A percentile compares a stretch with the other conserved stretches of the same genome.
Evolutionary conservation across 2,797 vertebrate genomes (phyloP).

Genomic region (Apogon hyalosoma): DNA sequence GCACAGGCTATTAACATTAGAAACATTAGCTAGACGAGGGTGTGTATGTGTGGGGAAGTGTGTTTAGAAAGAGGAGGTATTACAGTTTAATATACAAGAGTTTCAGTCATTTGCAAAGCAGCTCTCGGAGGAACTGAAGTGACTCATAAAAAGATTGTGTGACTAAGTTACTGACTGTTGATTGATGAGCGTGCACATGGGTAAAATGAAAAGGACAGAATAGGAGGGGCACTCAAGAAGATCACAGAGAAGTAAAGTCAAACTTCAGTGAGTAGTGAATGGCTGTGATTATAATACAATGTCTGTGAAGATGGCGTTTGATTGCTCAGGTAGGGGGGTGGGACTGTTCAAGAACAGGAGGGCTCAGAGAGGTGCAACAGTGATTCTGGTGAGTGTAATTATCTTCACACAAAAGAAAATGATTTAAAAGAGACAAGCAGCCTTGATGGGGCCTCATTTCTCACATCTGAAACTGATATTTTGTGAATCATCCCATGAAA

Average conservation of each 20-base stretch:
- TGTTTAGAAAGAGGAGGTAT: slow-evolving; percentile 61
- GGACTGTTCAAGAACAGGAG: slow-evolving; percentile 46
- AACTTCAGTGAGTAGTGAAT: slow-evolving; percentile 74
- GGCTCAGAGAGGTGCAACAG: slow-evolving; percentile 69
- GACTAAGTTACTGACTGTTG: slow-evolving; percentile 64
- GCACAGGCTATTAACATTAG: slow-evolving; percentile 96
- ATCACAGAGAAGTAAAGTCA: slow-evolving; percentile 38
- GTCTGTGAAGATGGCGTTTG: slow-evolving; percentile 87
- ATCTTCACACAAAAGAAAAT: slow-evolving; percentile 79
- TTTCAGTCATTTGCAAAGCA: slow-evolving; percentile 72
- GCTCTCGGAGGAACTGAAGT: slow-evolving; percentile 71
- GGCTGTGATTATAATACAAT: slow-evolving; percentile 95
- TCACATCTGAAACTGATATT: slow-evolving; percentile 30
- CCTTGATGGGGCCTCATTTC: slow-evolving; percentile 29
- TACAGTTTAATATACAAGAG: slow-evolving; percentile 54
- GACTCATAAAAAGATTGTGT: slow-evolving; percentile 66
- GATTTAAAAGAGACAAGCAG: slow-evolving; percentile 72
- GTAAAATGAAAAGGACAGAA: slow-evolving; percentile 47
- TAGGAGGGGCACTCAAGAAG: slow-evolving; percentile 46
- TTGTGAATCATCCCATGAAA: slow-evolving; percentile 11
- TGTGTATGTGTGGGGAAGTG: slow-evolving; percentile 13
- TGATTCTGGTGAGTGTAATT: slow-evolving; percentile 70
- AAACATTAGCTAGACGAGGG: slow-evolving; percentile 72
- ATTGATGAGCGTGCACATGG: slow-evolving; percentile 45
- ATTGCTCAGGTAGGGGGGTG: slow-evolving; percentile 88